Percentiles rank a stretch among this genome's conserved stretches.
These are phyloP conservation scores for Cheilosia vernalis DNA, from an alignment of 2,888 invertebrate genomes.

Conservation along the genomic window DNA sequence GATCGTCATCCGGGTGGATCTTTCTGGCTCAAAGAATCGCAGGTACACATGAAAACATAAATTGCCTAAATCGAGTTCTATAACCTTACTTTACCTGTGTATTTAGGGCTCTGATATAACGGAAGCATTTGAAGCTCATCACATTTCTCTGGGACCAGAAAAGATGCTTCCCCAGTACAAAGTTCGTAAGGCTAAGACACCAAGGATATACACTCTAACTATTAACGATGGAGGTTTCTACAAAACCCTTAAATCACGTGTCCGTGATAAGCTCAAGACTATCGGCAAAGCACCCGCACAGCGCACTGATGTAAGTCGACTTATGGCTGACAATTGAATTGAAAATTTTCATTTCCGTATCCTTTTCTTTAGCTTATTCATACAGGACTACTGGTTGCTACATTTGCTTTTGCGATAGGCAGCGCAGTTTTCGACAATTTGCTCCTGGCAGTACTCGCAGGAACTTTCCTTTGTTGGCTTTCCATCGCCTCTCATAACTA, in stretches of 20 bases:
- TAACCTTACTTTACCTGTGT: not conserved
- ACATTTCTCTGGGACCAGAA: conserved; percentile 86
- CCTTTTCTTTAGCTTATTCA: conserved; percentile 80
- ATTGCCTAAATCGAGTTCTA: not conserved
- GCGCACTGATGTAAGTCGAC: conserved; percentile 80
- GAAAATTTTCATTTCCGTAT: not conserved
- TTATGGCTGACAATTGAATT: not conserved
- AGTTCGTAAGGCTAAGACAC: conserved; percentile 86
- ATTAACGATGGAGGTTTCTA: conserved; percentile 91
- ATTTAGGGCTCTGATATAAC: conserved; percentile 90
- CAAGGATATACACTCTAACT: conserved; percentile 89
- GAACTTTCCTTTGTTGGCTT: conserved; percentile 85
- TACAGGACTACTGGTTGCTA: conserved; percentile 81
- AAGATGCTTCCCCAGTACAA: conserved; percentile 87
- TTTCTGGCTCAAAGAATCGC: conserved; percentile 89
- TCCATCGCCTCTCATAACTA: conserved; percentile 89
- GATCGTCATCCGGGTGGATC: conserved; percentile 93
- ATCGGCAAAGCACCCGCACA: conserved; percentile 83
- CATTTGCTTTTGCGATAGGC: conserved; percentile 81
- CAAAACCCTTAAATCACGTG: conserved; percentile 87
- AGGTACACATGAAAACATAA: conserved; percentile 83
- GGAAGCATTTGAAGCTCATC: conserved; percentile 90
- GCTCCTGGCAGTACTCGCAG: conserved; percentile 83
- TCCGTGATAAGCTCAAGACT: conserved; percentile 85
- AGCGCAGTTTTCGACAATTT: conserved; percentile 81